phyloP scores from a whole-genome alignment of 2,113 vertebrate species.

The Microcebus lehilahytsara region DNA sequence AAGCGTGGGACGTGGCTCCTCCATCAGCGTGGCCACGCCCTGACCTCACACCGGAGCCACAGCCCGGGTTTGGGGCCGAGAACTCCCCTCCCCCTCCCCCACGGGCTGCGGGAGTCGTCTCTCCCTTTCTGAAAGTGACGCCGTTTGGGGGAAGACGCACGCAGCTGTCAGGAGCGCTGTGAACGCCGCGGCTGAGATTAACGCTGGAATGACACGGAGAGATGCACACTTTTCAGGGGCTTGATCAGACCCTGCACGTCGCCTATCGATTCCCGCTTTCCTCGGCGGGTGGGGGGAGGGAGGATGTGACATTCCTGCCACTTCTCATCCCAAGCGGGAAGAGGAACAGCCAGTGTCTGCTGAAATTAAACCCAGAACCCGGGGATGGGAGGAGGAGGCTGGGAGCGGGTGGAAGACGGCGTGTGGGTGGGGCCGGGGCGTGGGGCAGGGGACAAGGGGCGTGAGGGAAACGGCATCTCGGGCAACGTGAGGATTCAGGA shows the following conservation, averaged over 20 bases:
- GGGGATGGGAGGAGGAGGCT: accelerated
- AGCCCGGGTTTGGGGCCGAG: accelerated
- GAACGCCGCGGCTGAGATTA: accelerated
- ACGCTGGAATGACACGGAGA: accelerated
- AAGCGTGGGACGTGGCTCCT: background rate
- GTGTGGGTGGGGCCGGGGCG: accelerated
- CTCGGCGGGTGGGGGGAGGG: accelerated
- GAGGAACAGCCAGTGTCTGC: background rate
- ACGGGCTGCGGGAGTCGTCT: accelerated
- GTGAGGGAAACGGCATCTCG: background rate
- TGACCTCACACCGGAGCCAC: accelerated
- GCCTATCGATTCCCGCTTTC: background rate
- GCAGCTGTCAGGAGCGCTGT: accelerated
- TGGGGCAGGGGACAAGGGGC: background rate
- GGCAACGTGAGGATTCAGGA: accelerated
- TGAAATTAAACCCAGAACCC: background rate
- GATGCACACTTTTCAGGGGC: background rate
- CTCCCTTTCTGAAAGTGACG: background rate
- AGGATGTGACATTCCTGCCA: background rate
- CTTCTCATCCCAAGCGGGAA: background rate
- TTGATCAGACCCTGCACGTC: accelerated
- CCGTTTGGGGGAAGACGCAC: background rate
- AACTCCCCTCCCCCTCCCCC: background rate
- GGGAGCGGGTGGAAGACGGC: accelerated
- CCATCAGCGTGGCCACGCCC: background rate